phyloP scores from a whole-genome alignment of 1,140 invertebrate genomes.

The Ditylenchus dipsaci region DNA sequence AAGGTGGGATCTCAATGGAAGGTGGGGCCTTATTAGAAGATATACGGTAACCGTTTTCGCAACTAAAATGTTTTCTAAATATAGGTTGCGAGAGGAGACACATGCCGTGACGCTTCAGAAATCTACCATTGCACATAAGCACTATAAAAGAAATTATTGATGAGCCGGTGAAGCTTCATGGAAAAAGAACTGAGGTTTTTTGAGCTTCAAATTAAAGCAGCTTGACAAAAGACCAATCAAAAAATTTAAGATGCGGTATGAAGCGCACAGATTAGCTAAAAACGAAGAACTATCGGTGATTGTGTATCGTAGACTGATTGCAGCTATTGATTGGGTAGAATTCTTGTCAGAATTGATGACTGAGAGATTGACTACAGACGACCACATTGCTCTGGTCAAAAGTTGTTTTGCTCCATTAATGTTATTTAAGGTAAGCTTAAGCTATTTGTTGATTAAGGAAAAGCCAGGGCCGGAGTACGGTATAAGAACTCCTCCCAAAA shows the following conservation, averaged over 20 bases:
- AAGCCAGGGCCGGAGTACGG: too few species aligned
- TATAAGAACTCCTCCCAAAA: too few species aligned
- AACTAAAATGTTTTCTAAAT: too few species aligned
- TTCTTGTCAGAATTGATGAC: slow-evolving; percentile 47
- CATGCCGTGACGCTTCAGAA: slow-evolving; percentile 44
- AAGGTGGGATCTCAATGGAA: too few species aligned
- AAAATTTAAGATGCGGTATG: slow-evolving; percentile 49
- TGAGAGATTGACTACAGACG: slow-evolving; percentile 41
- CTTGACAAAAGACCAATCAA: not conserved
- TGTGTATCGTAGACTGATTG: slow-evolving; percentile 55
- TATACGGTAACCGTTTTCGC: too few species aligned
- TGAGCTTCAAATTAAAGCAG: not conserved
- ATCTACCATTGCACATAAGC: slow-evolving; percentile 52
- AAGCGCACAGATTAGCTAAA: slow-evolving; percentile 55
- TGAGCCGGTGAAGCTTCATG: slow-evolving; percentile 45
- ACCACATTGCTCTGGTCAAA: slow-evolving; percentile 50
- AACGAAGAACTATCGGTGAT: slow-evolving; percentile 54
- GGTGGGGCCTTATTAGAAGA: too few species aligned
- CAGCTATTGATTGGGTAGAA: slow-evolving; percentile 58
- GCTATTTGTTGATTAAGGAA: too few species aligned
- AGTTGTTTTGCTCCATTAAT: slow-evolving; percentile 52
- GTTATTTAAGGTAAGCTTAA: slow-evolving; percentile 35
- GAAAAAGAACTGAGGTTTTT: slow-evolving; percentile 49
- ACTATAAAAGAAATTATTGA: slow-evolving; percentile 51
- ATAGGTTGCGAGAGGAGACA: slow-evolving; percentile 51